Evolutionary conservation across 2,888 invertebrate genomes (phyloP), one percentile per base, ranked within the genome.

Genomic region (Neelides folsomi): DNA sequence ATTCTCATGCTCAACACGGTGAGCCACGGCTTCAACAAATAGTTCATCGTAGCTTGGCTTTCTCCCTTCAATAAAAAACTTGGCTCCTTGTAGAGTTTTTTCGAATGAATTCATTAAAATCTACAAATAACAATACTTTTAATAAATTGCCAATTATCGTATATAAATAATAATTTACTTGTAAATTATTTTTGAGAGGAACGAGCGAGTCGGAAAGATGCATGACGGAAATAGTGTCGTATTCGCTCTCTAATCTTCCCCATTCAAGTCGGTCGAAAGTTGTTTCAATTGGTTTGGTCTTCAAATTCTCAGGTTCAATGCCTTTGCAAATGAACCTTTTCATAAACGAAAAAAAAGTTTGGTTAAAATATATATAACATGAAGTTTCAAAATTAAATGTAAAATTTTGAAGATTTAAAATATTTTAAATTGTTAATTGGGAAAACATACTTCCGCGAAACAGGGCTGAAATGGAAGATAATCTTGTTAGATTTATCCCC

Each of bases 31-130:
- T 18, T 54, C 73, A 66, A 85, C 85, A 55, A 86, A 69, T 2
- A 74, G 70, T 52, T 81, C 79, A 48, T 78, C 75, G 2, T 74
- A 71, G 55, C 81, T 77, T 66, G 79, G 78, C 2, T 80, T 68
- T 66, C 82, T 79, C 46, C 83, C 83, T 68, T 86, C 82, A 64
- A 86, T 79, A 53, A 86, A 78, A 68, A 83, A 79, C 37, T 83
- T 73, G 56, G 84, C 58, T 10, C 50, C 53, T 10, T 42, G 44
- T 5, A 65, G 40, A 7, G 62, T 58, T 35, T 60, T 60, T 39
- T 60, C 53, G 51, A 62, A 63, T 15, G 60, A 48, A 41, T 57
- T 54, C 35, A 63, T 47, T 8, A 63, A 47, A n/a, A 58, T 55
- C 37, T 56, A 49, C 2, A 52, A 39, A 39, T 40, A 39, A 10